phyloP scores from a whole-genome alignment of 2,888 invertebrate genomes.

The Caenorhabditis angaria region DNA sequence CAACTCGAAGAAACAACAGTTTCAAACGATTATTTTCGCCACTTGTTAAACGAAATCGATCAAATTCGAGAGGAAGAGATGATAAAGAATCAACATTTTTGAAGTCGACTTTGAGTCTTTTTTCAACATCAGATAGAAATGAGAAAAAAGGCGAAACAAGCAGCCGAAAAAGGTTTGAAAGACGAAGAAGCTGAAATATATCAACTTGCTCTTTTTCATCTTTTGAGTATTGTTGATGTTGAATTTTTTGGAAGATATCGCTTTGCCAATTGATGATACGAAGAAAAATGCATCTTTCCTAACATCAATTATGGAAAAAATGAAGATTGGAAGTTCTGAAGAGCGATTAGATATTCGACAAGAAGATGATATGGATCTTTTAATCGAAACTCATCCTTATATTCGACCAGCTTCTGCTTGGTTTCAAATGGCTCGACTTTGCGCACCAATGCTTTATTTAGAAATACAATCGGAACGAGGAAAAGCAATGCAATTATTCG shows the following conservation, averaged over 20 bases:
- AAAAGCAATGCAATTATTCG: slow-evolving; percentile 27
- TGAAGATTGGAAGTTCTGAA: slow-evolving; percentile 29
- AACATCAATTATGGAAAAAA: slow-evolving; percentile 34
- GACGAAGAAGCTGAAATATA: slow-evolving; percentile 44
- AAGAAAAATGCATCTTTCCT: slow-evolving; percentile 44
- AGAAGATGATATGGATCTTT: slow-evolving; percentile 43
- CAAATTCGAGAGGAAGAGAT: slow-evolving; percentile 37
- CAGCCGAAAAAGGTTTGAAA: slow-evolving; percentile 26
- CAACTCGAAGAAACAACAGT: slow-evolving; percentile 30
- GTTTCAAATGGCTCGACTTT: slow-evolving; percentile 42
- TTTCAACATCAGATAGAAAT: slow-evolving; percentile 26
- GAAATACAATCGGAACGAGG: slow-evolving; percentile 21
- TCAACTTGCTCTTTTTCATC: slow-evolving; percentile 33
- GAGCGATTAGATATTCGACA: slow-evolving; percentile 21
- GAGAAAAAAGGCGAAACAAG: slow-evolving; percentile 29
- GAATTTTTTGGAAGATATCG: slow-evolving; percentile 43
- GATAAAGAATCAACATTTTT: slow-evolving; percentile 17
- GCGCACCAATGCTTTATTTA: slow-evolving; percentile 38
- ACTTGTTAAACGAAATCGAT: slow-evolving; percentile 34
- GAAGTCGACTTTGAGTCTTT: slow-evolving; percentile 40
- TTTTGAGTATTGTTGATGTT: slow-evolving; percentile 34
- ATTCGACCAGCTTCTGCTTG: slow-evolving; percentile 28
- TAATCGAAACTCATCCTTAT: slow-evolving; percentile 41
- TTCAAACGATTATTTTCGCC: slow-evolving; percentile 40
- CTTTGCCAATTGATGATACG: slow-evolving; percentile 30